Base-by-base conservation (phyloP, 2,113 vertebrate species). In the Megalops atlanticus region DNA sequence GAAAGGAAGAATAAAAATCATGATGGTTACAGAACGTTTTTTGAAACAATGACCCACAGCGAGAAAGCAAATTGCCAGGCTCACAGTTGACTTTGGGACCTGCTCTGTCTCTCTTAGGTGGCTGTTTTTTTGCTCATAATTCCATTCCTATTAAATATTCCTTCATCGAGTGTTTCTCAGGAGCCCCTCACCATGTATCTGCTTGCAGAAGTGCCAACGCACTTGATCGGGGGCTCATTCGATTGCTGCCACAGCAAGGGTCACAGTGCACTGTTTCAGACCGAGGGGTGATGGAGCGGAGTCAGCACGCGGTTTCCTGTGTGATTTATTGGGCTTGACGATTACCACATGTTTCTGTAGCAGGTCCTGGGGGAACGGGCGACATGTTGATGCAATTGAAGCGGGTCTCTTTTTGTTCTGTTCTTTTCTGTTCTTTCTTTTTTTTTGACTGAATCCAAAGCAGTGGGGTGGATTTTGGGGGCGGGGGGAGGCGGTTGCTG, bases 311-410 rank as follows among this genome's bases (percentile, higher is more conserved):
- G 21, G 49, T 10, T 47, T 45, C 74, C 74, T 47, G 31, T n/a
- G 27, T 40, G 76, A 31, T 24, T 72, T n/a, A 49, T 74, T 11
- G 6, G 16, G 82, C 54, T 49, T 75, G 76, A 75, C 40, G 24
- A 54, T 49, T 74, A 70, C 80, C 71, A 76, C 80, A 76, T 84
- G 77, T 58, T 79, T 71, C 31, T 40, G 35, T 2, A 47, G 54
- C 12, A 21, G 76, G 35, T 49, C 76, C 35, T 43, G 10, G 71
- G 16, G 71, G 43, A 40, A 76, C 70, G 58, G 49, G 72, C 39
- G 45, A 75, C 80, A 79, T 78, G 74, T 70, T 74, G 70, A 79
- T 76, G 78, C 77, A 72, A 68, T 79, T 40, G 27, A 71, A 58
- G 45, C 38, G 4, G 16, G 76, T 36, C 52, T 54, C n/a, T n/a